phyloP scores from a whole-genome alignment of 2,888 invertebrate genomes.

The Fragum sueziense region DNA sequence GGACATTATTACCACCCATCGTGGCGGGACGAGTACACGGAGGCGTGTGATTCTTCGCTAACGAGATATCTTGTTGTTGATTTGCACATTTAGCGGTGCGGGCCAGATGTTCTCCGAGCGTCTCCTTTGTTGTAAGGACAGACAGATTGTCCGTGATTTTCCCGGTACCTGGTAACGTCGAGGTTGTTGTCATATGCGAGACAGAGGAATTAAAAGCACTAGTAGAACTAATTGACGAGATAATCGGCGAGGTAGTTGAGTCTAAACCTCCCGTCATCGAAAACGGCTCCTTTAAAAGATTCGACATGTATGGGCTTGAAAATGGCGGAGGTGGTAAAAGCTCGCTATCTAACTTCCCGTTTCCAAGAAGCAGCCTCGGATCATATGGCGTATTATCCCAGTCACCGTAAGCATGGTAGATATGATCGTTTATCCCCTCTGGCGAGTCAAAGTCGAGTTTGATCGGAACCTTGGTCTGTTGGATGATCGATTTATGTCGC shows the following conservation, averaged over 20 bases:
- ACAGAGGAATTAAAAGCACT: slow-evolving; percentile 71
- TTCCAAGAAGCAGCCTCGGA: slow-evolving; percentile 69
- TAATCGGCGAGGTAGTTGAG: slow-evolving; percentile 52
- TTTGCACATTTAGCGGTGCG: slow-evolving; percentile 50
- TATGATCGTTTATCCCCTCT: slow-evolving; percentile 78
- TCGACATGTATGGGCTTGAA: slow-evolving; percentile 70
- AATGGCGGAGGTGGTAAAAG: slow-evolving; percentile 77
- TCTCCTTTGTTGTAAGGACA: slow-evolving; percentile 50
- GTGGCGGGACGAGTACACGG: slow-evolving; percentile 75
- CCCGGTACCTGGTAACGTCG: slow-evolving; percentile 50
- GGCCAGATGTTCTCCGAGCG: slow-evolving; percentile 52
- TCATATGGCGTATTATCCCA: slow-evolving; percentile 79
- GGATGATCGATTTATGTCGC: slow-evolving; percentile 65
- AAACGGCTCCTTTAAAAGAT: slow-evolving; percentile 64
- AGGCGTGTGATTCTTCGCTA: slow-evolving; percentile 55
- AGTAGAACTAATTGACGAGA: slow-evolving; percentile 61
- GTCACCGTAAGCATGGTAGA: slow-evolving; percentile 79
- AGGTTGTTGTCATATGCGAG: slow-evolving; percentile 49
- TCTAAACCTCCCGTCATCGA: slow-evolving; percentile 54
- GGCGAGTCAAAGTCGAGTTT: slow-evolving; percentile 79
- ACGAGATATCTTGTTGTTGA: slow-evolving; percentile 29
- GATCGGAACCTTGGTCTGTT: slow-evolving; percentile 70
- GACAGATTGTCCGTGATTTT: slow-evolving; percentile 60
- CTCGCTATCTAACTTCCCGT: slow-evolving; percentile 71
- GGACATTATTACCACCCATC: slow-evolving; percentile 70